Conservation (phyloP, 2,888 invertebrate genomes). For the Sthenelais limicola region DNA sequence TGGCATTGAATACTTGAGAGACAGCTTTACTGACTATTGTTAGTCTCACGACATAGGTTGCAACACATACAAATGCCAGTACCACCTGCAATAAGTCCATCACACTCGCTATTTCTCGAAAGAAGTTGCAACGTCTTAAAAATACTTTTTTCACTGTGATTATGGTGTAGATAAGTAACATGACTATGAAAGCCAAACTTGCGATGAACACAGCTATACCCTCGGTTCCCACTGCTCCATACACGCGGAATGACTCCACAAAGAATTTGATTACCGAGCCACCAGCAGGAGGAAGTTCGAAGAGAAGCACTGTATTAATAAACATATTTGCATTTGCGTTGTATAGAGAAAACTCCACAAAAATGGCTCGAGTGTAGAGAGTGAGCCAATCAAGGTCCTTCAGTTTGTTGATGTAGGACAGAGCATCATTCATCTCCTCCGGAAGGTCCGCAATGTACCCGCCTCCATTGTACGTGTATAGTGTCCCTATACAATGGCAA, state of each 20-base stretch:
- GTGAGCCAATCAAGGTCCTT: not conserved
- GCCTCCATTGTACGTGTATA: not conserved
- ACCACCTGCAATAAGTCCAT: not conserved
- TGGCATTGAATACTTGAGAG: not conserved
- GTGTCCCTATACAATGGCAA: not conserved
- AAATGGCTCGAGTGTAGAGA: slow-evolving; percentile 1
- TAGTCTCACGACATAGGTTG: not conserved
- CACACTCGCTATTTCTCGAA: not conserved
- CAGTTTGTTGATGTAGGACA: not conserved
- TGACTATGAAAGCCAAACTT: not conserved
- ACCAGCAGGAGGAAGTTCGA: not conserved
- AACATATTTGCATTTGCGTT: not conserved
- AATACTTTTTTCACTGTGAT: not conserved
- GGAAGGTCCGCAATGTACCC: not conserved
- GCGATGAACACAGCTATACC: not conserved
- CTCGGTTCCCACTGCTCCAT: not conserved
- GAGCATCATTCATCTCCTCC: slow-evolving; percentile 3
- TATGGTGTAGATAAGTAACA: not conserved
- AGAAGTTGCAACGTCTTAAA: not conserved
- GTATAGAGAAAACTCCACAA: not conserved
- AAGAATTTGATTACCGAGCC: not conserved
- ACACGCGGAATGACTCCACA: not conserved
- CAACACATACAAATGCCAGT: not conserved
- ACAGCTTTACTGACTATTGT: not conserved
- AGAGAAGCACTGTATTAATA: not conserved